A percentile compares a stretch with the other conserved stretches of the same genome.
These are phyloP conservation scores for Pocillopora meandrina DNA, from an alignment of 92 coral and sea anemone genomes.

Conservation along the genomic window DNA sequence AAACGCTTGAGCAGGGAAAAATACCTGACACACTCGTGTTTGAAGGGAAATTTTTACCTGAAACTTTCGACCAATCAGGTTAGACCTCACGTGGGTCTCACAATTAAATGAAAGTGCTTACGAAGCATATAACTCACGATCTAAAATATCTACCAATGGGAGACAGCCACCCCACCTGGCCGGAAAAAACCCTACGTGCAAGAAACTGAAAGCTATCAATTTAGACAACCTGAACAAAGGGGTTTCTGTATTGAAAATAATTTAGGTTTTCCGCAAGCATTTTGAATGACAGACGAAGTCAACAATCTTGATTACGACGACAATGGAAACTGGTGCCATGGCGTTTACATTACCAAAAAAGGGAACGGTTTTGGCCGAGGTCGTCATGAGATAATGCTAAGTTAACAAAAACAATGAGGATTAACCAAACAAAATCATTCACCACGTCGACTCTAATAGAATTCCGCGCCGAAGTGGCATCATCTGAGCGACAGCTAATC, in stretches of 20 bases:
- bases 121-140: not conserved
- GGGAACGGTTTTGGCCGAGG: not conserved
- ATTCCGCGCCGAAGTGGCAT: not conserved
- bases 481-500: not conserved
- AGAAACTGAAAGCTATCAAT: constrained; percentile 22
- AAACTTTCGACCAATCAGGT: not conserved
- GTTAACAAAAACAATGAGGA: not conserved
- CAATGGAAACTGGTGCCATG: not conserved
- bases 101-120: constrained; percentile 8
- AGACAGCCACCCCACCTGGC: not conserved
- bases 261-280: not conserved
- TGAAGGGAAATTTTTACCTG: not conserved
- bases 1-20: constrained; percentile 10
- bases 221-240: not conserved
- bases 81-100: constrained; percentile 4
- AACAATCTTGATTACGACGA: not conserved
- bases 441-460: not conserved
- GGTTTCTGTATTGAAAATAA: not conserved
- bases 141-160: constrained; percentile 31
- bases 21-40: not conserved
- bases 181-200: not conserved
- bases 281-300: not conserved
- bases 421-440: not conserved
- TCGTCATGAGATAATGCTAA: not conserved
- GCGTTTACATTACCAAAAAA: not conserved